phyloP scores from a whole-genome alignment of 2,113 vertebrate genomes.

The Phrynocephalus versicolor region DNA sequence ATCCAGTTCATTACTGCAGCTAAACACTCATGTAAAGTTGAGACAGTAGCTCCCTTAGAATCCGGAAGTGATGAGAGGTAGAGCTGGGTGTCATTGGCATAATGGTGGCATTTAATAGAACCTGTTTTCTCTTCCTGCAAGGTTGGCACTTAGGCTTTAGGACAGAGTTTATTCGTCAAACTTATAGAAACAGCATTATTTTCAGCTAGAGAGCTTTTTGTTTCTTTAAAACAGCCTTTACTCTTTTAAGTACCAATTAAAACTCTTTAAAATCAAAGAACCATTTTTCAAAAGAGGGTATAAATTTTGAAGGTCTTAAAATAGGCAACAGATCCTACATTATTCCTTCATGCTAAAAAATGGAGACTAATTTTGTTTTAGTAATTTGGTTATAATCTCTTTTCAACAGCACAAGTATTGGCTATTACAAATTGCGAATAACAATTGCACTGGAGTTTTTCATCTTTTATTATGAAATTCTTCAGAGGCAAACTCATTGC shows the following conservation, averaged over 20 bases:
- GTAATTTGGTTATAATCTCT: constrained; percentile 38
- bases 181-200: constrained; percentile 48
- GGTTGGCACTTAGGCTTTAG: accelerated
- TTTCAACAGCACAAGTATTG: constrained; percentile 59
- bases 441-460: constrained; percentile 52
- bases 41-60: too few relatives aligned
- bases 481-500: constrained; percentile 30
- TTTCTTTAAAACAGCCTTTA: not conserved
- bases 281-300: constrained; percentile 1
- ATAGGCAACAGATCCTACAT: not conserved
- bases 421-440: constrained; percentile 46
- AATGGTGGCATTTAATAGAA: constrained; percentile 36
- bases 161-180: constrained; percentile 31
- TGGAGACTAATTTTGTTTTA: constrained; percentile 3
- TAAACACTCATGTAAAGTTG: too few relatives aligned
- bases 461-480: not conserved
- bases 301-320: not conserved
- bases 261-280: constrained; percentile 25
- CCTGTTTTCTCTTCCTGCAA: not conserved
- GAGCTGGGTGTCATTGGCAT: too few relatives aligned
- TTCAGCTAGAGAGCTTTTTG: constrained; percentile 32
- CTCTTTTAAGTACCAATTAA: not conserved
- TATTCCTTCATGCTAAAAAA: constrained; percentile 6
- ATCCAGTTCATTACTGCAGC: too few relatives aligned
- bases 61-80: too few relatives aligned